Evolutionary conservation across 2,888 invertebrate species (phyloP).

Genomic region (Oxytorus armatus): DNA sequence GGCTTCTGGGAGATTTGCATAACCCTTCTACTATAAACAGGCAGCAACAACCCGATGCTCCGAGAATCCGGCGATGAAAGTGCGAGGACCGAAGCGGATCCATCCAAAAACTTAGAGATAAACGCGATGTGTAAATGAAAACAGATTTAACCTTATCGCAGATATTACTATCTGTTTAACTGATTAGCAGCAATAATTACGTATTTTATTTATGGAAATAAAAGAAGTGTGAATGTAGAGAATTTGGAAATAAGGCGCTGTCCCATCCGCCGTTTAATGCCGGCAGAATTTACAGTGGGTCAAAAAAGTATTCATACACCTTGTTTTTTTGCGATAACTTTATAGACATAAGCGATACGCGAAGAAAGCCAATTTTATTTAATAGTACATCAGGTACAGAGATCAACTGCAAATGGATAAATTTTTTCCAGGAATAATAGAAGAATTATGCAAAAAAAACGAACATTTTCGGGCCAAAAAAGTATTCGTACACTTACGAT

Average conservation of each 20-base stretch:
- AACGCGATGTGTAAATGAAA: constrained; percentile 42
- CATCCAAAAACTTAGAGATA: constrained; percentile 19
- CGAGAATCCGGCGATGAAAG: constrained; percentile 45
- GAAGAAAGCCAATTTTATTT: too few species aligned
- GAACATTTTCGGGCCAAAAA: too few species aligned
- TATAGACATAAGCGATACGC: too few species aligned
- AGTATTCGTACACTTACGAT: too few species aligned
- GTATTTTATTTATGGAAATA: background rate
- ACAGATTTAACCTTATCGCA: constrained; percentile 36
- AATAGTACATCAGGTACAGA: too few species aligned
- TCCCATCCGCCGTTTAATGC: background rate
- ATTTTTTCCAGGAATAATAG: too few species aligned
- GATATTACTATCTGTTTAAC: constrained; percentile 17
- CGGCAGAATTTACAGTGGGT: too few species aligned
- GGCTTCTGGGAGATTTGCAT: constrained; percentile 64
- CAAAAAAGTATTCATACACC: too few species aligned
- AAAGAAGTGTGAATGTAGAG: background rate
- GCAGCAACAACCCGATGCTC: constrained; percentile 29
- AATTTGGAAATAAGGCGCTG: background rate
- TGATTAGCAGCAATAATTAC: background rate
- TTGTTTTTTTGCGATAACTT: too few species aligned
- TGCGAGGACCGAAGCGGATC: constrained; percentile 24
- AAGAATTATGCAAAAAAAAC: too few species aligned
- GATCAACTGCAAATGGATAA: too few species aligned
- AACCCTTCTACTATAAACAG: constrained; percentile 61